phyloP scores from a whole-genome alignment of 2,888 invertebrate genomes.

The Drosophila pseudotakahashii region DNA sequence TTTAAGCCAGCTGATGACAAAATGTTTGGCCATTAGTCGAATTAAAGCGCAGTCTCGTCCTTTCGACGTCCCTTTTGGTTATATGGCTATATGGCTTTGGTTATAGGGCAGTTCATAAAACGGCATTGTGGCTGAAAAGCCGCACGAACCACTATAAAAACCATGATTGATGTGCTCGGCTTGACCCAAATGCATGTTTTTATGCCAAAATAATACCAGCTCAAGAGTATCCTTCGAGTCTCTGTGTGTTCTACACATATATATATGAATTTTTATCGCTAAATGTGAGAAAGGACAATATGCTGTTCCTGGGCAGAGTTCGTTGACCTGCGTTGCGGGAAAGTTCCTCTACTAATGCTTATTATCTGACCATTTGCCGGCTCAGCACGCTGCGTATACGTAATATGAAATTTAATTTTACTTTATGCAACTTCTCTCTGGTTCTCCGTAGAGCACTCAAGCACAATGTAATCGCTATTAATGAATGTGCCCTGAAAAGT shows the following conservation, averaged over 20 bases:
- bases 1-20: conserved; percentile 78
- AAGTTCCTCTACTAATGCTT: conserved; percentile 54
- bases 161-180: conserved; percentile 74
- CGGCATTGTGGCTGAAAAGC: conserved; percentile 23
- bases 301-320: conserved; percentile 45
- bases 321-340: conserved; percentile 54
- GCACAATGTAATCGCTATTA: conserved; percentile 68
- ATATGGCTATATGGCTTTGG: conserved; percentile 36
- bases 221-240: conserved; percentile 37
- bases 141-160: conserved; percentile 55
- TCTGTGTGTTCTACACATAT: neutral
- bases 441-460: conserved; percentile 34
- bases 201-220: conserved; percentile 66
- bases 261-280: conserved; percentile 14
- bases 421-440: conserved; percentile 48
- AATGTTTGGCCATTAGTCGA: conserved; percentile 71
- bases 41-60: conserved; percentile 70
- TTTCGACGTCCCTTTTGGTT: conserved; percentile 15
- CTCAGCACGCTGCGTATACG: conserved; percentile 66
- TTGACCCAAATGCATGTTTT: conserved; percentile 80
- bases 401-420: conserved; percentile 68
- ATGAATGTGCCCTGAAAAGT: conserved; percentile 58
- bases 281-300: conserved; percentile 41
- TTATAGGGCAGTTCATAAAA: conserved; percentile 65
- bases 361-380: conserved; percentile 67